phyloP scores from a whole-genome alignment of 2,888 invertebrate species.

The Athalia circularis region DNA sequence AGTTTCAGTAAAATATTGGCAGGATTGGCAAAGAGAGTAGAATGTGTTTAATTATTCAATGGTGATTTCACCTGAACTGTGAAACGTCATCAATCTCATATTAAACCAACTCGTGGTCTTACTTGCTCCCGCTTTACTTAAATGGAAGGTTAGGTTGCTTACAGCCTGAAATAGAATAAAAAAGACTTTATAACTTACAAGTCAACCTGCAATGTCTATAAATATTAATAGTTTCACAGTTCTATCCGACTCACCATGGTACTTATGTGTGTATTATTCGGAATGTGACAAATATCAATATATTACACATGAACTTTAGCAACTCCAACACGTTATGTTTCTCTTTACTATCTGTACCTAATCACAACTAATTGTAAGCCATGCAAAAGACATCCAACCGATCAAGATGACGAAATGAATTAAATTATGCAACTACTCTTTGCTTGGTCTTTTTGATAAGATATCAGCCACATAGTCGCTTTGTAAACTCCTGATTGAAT shows the following conservation, averaged over 20 bases:
- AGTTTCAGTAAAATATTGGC: neutral
- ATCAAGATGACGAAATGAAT: neutral
- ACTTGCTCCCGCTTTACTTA: neutral
- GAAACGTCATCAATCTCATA: conserved; percentile 27
- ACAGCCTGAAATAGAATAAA: conserved; percentile 19
- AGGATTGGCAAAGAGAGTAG: too few species aligned
- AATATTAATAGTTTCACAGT: too few species aligned
- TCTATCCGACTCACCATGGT: too few species aligned
- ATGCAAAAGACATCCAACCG: neutral
- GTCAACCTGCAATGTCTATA: too few species aligned
- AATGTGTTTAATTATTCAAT: too few species aligned
- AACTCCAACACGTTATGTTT: too few species aligned
- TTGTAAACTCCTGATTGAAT: too few species aligned
- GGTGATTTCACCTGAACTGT: conserved; percentile 15
- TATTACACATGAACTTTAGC: too few species aligned
- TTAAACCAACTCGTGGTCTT: conserved; percentile 18
- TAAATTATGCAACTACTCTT: conserved; percentile 4
- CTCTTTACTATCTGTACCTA: neutral
- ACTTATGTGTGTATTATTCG: too few species aligned
- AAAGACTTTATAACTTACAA: neutral
- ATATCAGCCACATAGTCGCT: neutral
- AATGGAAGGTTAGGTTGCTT: conserved; percentile 25
- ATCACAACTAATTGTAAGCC: neutral
- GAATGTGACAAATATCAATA: too few species aligned
- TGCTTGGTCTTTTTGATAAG: conserved; percentile 1